phyloP scores from a whole-genome alignment of 1,140 invertebrate species.

The Pollicipes pollicipes region DNA sequence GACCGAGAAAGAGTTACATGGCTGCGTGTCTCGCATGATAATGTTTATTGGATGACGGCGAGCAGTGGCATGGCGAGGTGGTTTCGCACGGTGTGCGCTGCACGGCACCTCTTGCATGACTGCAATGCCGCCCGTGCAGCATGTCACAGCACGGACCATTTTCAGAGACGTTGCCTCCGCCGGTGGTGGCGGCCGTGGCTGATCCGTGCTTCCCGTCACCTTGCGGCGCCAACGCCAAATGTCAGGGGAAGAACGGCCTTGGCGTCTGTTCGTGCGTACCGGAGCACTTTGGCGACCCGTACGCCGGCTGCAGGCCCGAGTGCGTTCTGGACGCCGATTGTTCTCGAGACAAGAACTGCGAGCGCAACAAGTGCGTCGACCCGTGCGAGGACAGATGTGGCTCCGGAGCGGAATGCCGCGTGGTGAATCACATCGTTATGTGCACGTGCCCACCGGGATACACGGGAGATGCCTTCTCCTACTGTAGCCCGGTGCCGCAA shows the following conservation, averaged over 20 bases:
- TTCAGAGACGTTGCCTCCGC: too few relatives aligned
- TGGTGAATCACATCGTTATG: neutral
- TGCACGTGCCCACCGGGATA: neutral
- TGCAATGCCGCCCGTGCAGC: too few relatives aligned
- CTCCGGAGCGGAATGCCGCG: neutral
- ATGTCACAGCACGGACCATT: too few relatives aligned
- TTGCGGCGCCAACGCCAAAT: slow-evolving; percentile 30
- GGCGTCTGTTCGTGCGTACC: neutral
- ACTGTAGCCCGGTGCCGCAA: too few relatives aligned
- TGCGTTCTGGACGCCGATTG: neutral
- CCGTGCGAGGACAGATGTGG: neutral
- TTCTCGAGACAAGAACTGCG: neutral
- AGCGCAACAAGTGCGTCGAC: neutral
- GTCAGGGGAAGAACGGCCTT: slow-evolving; percentile 34
- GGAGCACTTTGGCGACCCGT: neutral
- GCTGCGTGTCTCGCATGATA: too few relatives aligned
- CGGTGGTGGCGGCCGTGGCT: neutral
- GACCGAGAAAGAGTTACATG: too few relatives aligned
- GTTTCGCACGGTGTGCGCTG: too few relatives aligned
- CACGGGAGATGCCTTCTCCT: neutral
- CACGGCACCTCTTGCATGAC: too few relatives aligned
- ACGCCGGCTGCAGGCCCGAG: neutral
- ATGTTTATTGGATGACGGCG: too few relatives aligned
- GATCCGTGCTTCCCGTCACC: slow-evolving; percentile 16
- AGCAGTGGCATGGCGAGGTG: too few relatives aligned